Base-by-base conservation (phyloP, 2,888 invertebrate genomes). In the Elegia similella region DNA sequence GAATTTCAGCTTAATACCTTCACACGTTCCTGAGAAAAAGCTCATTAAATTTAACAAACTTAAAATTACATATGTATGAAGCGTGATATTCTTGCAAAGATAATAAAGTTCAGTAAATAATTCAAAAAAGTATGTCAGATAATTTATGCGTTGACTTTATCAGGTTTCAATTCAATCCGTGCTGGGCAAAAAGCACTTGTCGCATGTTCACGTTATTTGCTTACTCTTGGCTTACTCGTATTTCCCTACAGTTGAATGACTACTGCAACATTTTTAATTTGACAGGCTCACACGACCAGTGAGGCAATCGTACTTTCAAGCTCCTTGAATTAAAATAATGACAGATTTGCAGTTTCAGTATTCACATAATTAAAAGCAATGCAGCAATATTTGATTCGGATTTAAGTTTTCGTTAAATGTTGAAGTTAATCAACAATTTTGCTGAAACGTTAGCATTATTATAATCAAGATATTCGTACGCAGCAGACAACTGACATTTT, bases 291-390 rank as follows among this genome's bases (percentile, higher is more conserved):
- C 50, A 50, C 50, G 42, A 23, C 38, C 38, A 13, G 52, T 53
- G 42, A 53, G 42, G 29, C 42, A 53, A 53, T 53, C 23, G 13
- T 42, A 50, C n/a, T n/a, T 10, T 53, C 42, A 30, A 53, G 13
- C 42, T 42, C 52, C 52, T 53, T 53, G 42, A 53, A 53, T 53
- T 53, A 42, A 29, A 53, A 42, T 53, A 53, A 53, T 38, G 38
- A 38, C 38, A 16, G n/a, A 52, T 52, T 44, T 44, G 54, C 17
- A 12, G 8, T 42, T 43, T 43, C 10, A 43, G 29, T 42, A 13
- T 53, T 29, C 8, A 15, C 43, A 43, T 44, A 5, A 42, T 52
- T 48, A 32, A 43, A 7, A 46, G 5, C 7, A 0, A 10, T 17
- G 16, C 17, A 44, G 44, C 44, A 10, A 44, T 44, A 44, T 44